A percentile compares a stretch with the other conserved stretches of the same genome.
Evolutionary conservation across 2,797 vertebrate genomes (phyloP).

Genomic region (Falco berigora): DNA sequence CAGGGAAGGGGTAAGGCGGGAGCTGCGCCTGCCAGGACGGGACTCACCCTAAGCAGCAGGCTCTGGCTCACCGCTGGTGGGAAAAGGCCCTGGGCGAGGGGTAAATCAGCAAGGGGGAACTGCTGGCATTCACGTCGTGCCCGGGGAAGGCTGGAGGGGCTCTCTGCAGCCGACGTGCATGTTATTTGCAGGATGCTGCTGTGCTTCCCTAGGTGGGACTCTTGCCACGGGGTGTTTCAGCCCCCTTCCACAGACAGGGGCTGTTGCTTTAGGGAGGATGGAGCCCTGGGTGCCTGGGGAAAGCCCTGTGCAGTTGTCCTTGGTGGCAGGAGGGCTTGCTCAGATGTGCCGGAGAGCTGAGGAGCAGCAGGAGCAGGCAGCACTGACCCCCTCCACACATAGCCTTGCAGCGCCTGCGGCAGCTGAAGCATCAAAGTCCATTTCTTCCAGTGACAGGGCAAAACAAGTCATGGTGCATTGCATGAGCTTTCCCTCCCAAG

Average conservation of each 20-base stretch:
- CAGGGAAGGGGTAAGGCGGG: not conserved
- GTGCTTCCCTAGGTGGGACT: not conserved
- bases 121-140: not conserved
- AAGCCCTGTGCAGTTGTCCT: accelerated
- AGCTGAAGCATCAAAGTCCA: not conserved
- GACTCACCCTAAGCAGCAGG: not conserved
- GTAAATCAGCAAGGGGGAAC: not conserved
- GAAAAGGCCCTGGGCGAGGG: not conserved
- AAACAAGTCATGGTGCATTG: not conserved
- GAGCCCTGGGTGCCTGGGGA: not conserved
- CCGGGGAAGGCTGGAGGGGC: not conserved
- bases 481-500: not conserved
- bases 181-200: not conserved
- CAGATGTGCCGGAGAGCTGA: not conserved
- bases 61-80: not conserved
- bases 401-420: not conserved
- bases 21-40: not conserved
- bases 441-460: not conserved
- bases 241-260: not conserved
- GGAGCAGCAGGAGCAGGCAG: not conserved
- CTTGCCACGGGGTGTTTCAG: not conserved
- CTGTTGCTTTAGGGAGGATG: not conserved
- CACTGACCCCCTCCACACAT: accelerated
- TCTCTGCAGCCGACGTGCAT: accelerated
- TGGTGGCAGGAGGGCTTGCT: not conserved